A percentile compares a stretch with the other conserved stretches of the same genome.
Conservation (phyloP, 2,888 invertebrate genomes). For the Xestia c-nigrum region DNA sequence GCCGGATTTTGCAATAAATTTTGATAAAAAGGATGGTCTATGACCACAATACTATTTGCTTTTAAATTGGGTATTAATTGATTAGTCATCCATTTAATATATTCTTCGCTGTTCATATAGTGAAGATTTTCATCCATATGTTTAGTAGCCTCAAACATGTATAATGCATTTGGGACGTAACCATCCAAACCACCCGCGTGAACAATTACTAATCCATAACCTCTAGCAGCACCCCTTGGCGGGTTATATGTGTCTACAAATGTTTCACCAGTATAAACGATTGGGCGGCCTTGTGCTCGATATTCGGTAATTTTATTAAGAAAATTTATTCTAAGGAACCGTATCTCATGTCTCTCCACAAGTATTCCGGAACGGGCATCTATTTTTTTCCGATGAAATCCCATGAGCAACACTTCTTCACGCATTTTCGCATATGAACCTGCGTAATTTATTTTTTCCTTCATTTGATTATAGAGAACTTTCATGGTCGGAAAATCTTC, state of each 20-base stretch:
- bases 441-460: slow-evolving; percentile 28
- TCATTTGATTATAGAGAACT: slow-evolving; percentile 13
- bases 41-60: slow-evolving; percentile 36
- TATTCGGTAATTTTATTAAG: slow-evolving; percentile 39
- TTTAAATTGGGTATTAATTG: slow-evolving; percentile 39
- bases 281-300: slow-evolving; percentile 36
- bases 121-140: background rate
- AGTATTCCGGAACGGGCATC: slow-evolving; percentile 10
- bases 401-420: slow-evolving; percentile 16
- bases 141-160: slow-evolving; percentile 25
- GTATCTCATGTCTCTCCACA: slow-evolving; percentile 33
- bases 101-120: slow-evolving; percentile 21
- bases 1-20: slow-evolving; percentile 30
- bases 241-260: slow-evolving; percentile 14
- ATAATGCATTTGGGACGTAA: slow-evolving; percentile 32
- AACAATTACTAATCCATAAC: slow-evolving; percentile 31
- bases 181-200: slow-evolving; percentile 39
- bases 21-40: slow-evolving; percentile 39
- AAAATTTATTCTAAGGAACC: slow-evolving; percentile 33
- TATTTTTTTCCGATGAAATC: slow-evolving; percentile 23
- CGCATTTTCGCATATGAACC: slow-evolving; percentile 6
- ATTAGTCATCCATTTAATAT: slow-evolving; percentile 31
- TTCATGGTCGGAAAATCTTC: slow-evolving; percentile 17
- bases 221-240: slow-evolving; percentile 5
- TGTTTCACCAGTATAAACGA: slow-evolving; percentile 35